Conservation (phyloP, 2,113 vertebrate genomes). For the Cynopterus brachyotis region DNA sequence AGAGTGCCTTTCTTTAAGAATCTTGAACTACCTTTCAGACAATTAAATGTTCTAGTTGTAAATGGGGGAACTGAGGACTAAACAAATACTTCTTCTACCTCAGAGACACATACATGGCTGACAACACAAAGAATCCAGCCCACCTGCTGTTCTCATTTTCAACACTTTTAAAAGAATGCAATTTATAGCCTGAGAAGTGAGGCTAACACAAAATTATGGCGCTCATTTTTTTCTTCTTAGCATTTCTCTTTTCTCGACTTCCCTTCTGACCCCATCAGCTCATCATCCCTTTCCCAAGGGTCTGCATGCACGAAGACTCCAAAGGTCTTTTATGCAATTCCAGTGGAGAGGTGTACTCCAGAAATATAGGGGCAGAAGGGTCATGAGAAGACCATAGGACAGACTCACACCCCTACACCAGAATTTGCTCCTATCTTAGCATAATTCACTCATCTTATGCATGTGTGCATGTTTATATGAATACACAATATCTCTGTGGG, state of each 20-base stretch:
- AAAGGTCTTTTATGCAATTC: too few relatives aligned
- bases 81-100: neutral
- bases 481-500: neutral
- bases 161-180: neutral
- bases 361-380: neutral
- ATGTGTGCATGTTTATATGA: neutral
- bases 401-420: too few relatives aligned
- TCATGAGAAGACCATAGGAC: fast-evolving
- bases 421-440: neutral
- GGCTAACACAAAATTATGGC: too few relatives aligned
- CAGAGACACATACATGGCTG: neutral
- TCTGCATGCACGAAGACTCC: neutral
- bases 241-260: neutral
- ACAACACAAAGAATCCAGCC: neutral
- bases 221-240: neutral
- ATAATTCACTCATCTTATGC: neutral
- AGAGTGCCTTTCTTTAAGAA: neutral
- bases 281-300: neutral
- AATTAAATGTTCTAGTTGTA: neutral
- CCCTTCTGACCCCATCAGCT: too few relatives aligned
- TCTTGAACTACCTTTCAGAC: slow-evolving; percentile 9
- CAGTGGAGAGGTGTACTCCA: neutral
- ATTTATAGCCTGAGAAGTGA: neutral
- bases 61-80: slow-evolving; percentile 20
- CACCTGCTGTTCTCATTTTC: neutral